These are phyloP conservation scores for Urocitellus parryii DNA, from an alignment of 2,113 vertebrate genomes.

Conservation along the genomic window DNA sequence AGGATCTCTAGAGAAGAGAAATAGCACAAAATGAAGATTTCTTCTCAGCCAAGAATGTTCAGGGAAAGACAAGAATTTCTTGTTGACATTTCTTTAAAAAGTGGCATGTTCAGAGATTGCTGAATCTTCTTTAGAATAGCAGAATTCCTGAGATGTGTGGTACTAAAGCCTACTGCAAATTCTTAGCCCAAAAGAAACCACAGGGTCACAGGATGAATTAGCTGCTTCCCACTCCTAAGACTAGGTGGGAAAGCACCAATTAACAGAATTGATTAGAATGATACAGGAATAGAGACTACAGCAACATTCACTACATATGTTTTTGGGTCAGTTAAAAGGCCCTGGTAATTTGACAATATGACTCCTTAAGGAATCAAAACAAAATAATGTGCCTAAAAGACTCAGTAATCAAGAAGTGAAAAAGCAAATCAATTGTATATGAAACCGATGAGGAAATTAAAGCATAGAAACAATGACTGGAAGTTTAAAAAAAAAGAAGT, in stretches of 20 bases:
- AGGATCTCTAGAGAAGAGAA: not conserved
- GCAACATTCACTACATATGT: not conserved
- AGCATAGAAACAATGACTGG: not conserved
- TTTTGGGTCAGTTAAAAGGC: not conserved
- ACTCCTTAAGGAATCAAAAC: not conserved
- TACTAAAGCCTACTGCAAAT: not conserved
- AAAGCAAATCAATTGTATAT: not conserved
- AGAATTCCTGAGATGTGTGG: not conserved
- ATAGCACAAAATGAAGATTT: not conserved
- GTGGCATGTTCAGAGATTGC: not conserved
- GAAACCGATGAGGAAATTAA: not conserved
- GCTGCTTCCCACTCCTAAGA: not conserved
- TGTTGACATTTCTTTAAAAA: not conserved
- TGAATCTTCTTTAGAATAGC: not conserved
- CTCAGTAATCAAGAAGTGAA: not conserved
- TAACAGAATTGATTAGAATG: not conserved
- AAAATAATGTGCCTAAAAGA: conserved; percentile 26
- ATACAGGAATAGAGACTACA: not conserved
- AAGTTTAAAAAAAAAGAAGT: not conserved
- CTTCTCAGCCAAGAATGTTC: not conserved
- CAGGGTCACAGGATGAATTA: not conserved
- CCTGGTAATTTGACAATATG: not conserved
- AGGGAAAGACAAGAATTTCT: not conserved
- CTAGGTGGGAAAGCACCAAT: not conserved
- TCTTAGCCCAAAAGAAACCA: not conserved